Evolutionary conservation across 2,888 invertebrate genomes (phyloP), one percentile per base, ranked within the genome.

Genomic region (Ichneumoninae sp.): DNA sequence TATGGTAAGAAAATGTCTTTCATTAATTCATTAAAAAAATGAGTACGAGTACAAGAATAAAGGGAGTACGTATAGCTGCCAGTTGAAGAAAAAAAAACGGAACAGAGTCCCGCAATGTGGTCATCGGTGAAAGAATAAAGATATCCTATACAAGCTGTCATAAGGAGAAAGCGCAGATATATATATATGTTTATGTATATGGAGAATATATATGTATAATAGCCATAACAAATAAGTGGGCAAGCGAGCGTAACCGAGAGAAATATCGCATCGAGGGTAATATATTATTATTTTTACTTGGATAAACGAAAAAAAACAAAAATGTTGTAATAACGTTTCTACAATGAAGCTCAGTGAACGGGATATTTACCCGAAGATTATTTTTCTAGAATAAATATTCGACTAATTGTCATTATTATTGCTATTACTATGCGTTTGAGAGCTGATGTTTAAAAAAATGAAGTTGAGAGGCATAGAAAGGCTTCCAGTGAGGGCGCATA

Each of bases 281-380:
- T 86, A 90, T 89, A 89, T 91, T 91, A 91, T 92, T 92, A 92
- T 91, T 93, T 81, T 92, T 91, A 92, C 91, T 91, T 90, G 88
- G 86, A 80, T 33, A 69, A 62, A 62, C 13, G 13, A 62, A 30
- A 30, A 62, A 16, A 84, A 87, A 89, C 82, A 86, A 69, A 87
- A 86, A 82, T 82, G 84, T 89, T 90, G 87, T 87, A 88, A 90
- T 90, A 89, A 90, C 87, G 86, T 91, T 91, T 91, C 84, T 91
- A 91, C 72, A 66, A 84, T 82, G 74, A 82, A 83, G 76, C 83
- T 79, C 78, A 44, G 80, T 77, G 81, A 80, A 81, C 47, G 78
- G 87, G 87, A 65, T 54, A 22, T 62, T 62, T 86, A 85, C 88
- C 89, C 87, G 84, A 89, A 82, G 88, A 62, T 93, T 93, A 92